Base-by-base conservation (phyloP, 2,797 vertebrate genomes). In the Amphiprion clarkii region DNA sequence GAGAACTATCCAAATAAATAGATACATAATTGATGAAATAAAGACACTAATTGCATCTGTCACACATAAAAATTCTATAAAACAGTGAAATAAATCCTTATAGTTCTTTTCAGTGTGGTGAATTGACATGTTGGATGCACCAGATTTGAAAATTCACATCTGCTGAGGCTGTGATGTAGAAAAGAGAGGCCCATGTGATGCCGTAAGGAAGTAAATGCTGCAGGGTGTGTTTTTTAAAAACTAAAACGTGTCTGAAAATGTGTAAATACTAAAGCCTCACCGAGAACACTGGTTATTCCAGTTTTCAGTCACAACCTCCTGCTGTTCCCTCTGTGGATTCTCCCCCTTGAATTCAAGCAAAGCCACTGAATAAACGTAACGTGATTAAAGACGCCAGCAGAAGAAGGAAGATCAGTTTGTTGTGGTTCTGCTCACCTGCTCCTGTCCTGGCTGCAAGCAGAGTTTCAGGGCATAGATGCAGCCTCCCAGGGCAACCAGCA, bases 401-500 rank as follows among this genome's bases (percentile, higher is more conserved):
- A 6, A 49, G 6, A 29, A n/a, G 42, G n/a, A 19, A 17, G 29
- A 54, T 23, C 33, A 19, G 4, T 0, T 7, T 57, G 40, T 10
- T 0, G 11, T 14, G 0, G 46, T 17, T 31, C 33, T 2, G 19
- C 83, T 87, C 77, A 91, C 94, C 89, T 44, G 80, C 2, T 11
- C 33, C 11, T 12, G 62, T 57, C 72, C 46, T 52, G 70, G 71
- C 78, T 1, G 4, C 71, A 81, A 74, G 72, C 79, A 10, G 44
- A 52, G 31, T 65, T 48, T 83, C 31, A 92, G 67, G 52, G 58
- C 73, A 17, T 71, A 39, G 25, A 83, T 44, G 16, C 86, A 86
- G 0, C 42, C 67, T 55, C 54, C 87, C 46, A 91, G 59, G 16
- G 68, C 5, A 66, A 79, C 19, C 87, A 86, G 91, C 61, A 93